Percentiles rank a stretch among this genome's conserved stretches.
These are phyloP conservation scores for Silurus lanzhouensis DNA, from an alignment of 2,797 vertebrate genomes.

Conservation along the genomic window DNA sequence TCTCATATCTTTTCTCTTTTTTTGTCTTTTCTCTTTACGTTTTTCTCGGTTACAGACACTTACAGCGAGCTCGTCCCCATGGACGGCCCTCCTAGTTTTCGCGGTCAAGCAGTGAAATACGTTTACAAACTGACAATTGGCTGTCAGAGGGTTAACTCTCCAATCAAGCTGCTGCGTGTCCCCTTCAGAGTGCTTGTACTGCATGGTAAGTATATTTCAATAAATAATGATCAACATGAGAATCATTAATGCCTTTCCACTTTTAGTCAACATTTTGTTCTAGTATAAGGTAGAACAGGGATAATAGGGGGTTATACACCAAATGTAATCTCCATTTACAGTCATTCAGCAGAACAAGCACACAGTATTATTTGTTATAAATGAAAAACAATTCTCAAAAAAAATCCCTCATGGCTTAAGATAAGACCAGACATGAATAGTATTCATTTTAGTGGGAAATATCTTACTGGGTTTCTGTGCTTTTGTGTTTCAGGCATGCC, in stretches of 20 bases:
- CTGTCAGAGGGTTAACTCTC: slow-evolving; percentile 97
- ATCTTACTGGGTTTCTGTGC: background rate
- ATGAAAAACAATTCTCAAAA: background rate
- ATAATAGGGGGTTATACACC: background rate
- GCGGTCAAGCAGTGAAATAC: slow-evolving; percentile 94
- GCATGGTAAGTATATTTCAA: slow-evolving; percentile 76
- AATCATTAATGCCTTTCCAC: background rate
- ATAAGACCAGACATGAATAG: background rate
- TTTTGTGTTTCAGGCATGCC: slow-evolving; percentile 80
- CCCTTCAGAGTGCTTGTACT: slow-evolving; percentile 94
- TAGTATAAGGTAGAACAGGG: background rate
- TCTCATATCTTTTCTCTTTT: background rate
- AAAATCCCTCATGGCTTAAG: background rate
- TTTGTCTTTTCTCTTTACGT: background rate
- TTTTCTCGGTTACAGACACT: slow-evolving; percentile 76
- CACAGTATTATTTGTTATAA: background rate
- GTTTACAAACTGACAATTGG: slow-evolving; percentile 98
- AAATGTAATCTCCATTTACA: background rate
- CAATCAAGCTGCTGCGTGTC: slow-evolving; percentile 95
- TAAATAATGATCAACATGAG: background rate
- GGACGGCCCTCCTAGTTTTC: slow-evolving; percentile 93
- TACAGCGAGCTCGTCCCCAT: slow-evolving; percentile 90
- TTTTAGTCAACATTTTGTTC: background rate
- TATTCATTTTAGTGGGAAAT: background rate
- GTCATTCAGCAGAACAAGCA: background rate